Base-by-base conservation (phyloP, 2,888 invertebrate genomes). In the Drosophila falleni region DNA sequence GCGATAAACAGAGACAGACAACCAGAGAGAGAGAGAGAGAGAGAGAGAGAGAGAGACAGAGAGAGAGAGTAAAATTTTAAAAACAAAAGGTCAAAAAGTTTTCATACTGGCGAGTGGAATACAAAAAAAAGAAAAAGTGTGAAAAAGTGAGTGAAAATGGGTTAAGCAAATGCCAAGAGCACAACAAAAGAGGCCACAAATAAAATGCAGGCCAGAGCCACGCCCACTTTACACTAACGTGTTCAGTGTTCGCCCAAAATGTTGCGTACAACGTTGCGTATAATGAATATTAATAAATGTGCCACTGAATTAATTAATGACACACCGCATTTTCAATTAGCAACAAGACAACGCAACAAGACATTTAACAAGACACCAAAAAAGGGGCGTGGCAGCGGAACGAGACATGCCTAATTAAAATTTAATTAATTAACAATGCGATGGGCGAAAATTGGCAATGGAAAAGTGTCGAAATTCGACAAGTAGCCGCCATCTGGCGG, bases 221-320 rank as follows among this genome's bases (percentile, higher is more conserved):
- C 71, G 63, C 79, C 67, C 67, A 71, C 47, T n/a, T 3, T 19
- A 26, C 19, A 49, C 49, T 31, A 23, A 8, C 33, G 13, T 11
- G 6, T 26, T 3, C 8, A 6, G 15, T 10, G 15, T 31, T 13
- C 41, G 58, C 19, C 39, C 37, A 16, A 51, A 47, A 15, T 37
- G 39, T 41, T 29, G 55, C 66, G 76, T 55, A 82, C 69, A 66
- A 70, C 81, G 65, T 60, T 76, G 78, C 80, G 82, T 79, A 75
- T 83, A 83, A 86, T 86, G 86, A 83, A 84, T 88, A 88, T 83
- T 83, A 86, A 88, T 83, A 86, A 81, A 88, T 81, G 70, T 63
- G 74, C 63, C 74, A 63, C 69, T 68, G 75, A 80, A 86, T 86
- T 87, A 87, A 80, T 84, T 81, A 79, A 71, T 72, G 61, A 80